Base-by-base conservation (phyloP, 2,113 vertebrate genomes). In the Holacanthus passer region DNA sequence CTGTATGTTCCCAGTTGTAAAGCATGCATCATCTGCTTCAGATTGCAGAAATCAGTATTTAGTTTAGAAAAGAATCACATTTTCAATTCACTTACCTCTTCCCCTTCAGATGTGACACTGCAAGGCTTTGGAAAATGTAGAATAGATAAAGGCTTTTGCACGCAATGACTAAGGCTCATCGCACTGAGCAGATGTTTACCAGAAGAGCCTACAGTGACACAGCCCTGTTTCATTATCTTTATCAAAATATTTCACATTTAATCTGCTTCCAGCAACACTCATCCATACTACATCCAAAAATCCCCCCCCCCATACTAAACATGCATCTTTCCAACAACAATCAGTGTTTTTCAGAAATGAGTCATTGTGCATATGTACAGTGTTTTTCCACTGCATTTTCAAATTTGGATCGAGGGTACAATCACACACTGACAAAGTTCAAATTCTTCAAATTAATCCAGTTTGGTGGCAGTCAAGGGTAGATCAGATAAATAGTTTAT, bases 1-100 rank as follows among this genome's bases (percentile, higher is more conserved):
- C 39, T 78, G 22, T 78, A 60, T 81, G 69, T 80, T 85, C 64
- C 71, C 69, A 85, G 48, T 78, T 92, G 68, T 73, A 87, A 86
- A 81, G 77, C 84, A 90, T 91, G 82, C 86, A 89, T 89, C 77
- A 47, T 74, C 69, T 89, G 32, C 62, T 79, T 77, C 55, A 48
- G 17, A 73, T 73, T 66, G 62, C 66, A 88, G 48, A 62, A 82
- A 83, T 75, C 50, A 62, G 29, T 74, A 50, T 67, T 73, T 78
- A 60, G 8, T 81, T 35, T 45, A 62, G 13, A 62, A 66, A 82
- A 77, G 32, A 70, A 52, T 68, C 24, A 3, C 5, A 78, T 82
- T 84, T 77, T 53, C 41, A 77, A 3, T 80, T 59, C 8, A 67
- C 58, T 86, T 73, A 81, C 55, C 76, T 72, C 45, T 60, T 56